Base-by-base conservation (phyloP, 2,888 invertebrate species). In the Orthosia gracilis region DNA sequence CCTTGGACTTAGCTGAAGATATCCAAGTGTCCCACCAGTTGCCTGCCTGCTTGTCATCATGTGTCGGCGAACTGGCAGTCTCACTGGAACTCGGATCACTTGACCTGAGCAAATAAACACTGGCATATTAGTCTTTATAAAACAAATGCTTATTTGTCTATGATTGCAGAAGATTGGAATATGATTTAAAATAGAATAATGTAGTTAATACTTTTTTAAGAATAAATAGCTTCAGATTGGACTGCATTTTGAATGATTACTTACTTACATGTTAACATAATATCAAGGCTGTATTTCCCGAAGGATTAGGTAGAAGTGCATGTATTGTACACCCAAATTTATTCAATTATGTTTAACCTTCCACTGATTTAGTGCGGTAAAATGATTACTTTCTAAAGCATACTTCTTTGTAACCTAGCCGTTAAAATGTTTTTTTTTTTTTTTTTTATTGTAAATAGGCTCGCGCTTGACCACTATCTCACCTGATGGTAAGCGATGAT, bases 21-120 rank as follows among this genome's bases (percentile, higher is more conserved):
- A 97, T 90, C 97, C 97, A 97, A 57, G 97, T 95, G 86, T 97
- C 97, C 97, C 97, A 97, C 97, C 97, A 97, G 88, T 96, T 96
- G 50, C 95, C 94, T 0, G 92, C 87, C 0, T 92, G 84, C 69
- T 84, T 91, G 66, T 94, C 94, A 71, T 94, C 94, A 61, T 83
- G 84, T 23, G 88, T 89, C 0, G 91, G 89, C n/a, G 91, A 87
- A 73, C 89, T 88, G 57, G 89, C 85, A 12, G 89, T 86, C 77
- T 92, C 92, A 79, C 88, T 91, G 50, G 92, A 88, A 87, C 91
- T 94, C 69, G 91, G 87, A 82, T 95, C 94, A 76, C 87, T 84
- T 68, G 92, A 91, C 85, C 93, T 94, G 52, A 18, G 18, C 0
- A 23, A 62, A 49, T 1, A 67, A 58, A 54, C 3, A 62, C 0